Evolutionary conservation across 2,113 vertebrate species (phyloP).

Genomic region (Serranochromis macrocephalus): DNA sequence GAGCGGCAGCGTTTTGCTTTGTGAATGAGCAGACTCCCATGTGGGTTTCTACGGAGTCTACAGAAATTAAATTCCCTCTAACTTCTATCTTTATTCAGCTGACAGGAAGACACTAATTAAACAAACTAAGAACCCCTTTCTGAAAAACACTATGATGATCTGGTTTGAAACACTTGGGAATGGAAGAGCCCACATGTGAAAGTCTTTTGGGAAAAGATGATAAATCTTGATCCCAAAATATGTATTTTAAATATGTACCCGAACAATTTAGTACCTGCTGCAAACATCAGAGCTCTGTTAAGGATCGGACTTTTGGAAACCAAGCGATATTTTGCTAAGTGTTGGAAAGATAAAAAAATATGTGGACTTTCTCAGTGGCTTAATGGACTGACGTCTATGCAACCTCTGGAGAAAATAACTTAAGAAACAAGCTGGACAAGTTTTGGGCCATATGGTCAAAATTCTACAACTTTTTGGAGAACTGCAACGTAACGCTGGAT

Average conservation of each 20-base stretch:
- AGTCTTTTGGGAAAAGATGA: neutral
- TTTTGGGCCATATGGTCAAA: neutral
- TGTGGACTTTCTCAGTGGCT: neutral
- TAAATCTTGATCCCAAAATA: neutral
- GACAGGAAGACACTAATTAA: neutral
- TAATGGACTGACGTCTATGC: neutral
- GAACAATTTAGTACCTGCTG: accelerated
- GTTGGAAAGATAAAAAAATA: neutral
- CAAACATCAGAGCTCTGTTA: neutral
- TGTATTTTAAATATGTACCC: neutral
- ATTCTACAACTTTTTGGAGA: neutral
- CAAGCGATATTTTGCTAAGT: accelerated
- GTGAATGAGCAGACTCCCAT: neutral
- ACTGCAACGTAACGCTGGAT: neutral
- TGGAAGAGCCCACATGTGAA: neutral
- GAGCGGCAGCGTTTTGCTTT: neutral
- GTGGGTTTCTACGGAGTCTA: accelerated
- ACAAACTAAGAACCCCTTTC: neutral
- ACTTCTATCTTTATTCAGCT: neutral
- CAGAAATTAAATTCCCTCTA: neutral
- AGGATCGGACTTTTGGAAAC: neutral
- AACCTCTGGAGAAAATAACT: neutral
- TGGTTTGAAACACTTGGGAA: neutral
- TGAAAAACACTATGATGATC: neutral
- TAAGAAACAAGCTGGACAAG: neutral